Conservation (phyloP, 2,113 vertebrate species). For the Pitta sordida region DNA sequence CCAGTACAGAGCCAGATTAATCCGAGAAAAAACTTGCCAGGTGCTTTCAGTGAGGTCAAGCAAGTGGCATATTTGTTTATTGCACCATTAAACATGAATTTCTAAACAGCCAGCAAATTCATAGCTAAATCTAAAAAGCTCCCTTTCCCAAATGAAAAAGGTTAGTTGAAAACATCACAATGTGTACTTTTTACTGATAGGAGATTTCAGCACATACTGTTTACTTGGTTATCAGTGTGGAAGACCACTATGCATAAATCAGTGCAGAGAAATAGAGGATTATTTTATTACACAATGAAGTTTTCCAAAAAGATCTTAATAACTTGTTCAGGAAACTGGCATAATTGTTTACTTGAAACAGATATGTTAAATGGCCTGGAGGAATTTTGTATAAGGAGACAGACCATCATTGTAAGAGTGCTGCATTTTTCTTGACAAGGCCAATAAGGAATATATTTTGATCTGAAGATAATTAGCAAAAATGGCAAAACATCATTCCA, state of each 20-base stretch:
- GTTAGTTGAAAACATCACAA: background rate
- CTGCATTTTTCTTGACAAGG: background rate
- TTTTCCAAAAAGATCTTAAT: background rate
- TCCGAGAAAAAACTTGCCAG: background rate
- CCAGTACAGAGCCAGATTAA: background rate
- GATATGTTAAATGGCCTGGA: background rate
- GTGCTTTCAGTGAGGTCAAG: background rate
- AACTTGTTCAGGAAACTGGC: constrained; percentile 13
- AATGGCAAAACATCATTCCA: background rate
- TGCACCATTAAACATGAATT: background rate
- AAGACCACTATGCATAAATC: background rate
- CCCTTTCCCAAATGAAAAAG: background rate
- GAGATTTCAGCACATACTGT: background rate
- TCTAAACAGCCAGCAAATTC: background rate
- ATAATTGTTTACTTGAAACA: constrained; percentile 30
- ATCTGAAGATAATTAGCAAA: constrained; percentile 4
- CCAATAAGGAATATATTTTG: background rate
- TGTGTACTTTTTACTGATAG: background rate
- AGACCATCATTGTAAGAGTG: background rate
- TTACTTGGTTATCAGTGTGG: background rate
- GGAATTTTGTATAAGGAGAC: background rate
- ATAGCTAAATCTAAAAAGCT: background rate
- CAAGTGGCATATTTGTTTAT: background rate
- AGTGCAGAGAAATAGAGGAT: background rate
- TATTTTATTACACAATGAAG: constrained; percentile 7